A percentile compares a stretch with the other conserved stretches of the same genome.
These are phyloP conservation scores for Bombus sibiricus DNA, from an alignment of 1,140 invertebrate species.

Conservation along the genomic window DNA sequence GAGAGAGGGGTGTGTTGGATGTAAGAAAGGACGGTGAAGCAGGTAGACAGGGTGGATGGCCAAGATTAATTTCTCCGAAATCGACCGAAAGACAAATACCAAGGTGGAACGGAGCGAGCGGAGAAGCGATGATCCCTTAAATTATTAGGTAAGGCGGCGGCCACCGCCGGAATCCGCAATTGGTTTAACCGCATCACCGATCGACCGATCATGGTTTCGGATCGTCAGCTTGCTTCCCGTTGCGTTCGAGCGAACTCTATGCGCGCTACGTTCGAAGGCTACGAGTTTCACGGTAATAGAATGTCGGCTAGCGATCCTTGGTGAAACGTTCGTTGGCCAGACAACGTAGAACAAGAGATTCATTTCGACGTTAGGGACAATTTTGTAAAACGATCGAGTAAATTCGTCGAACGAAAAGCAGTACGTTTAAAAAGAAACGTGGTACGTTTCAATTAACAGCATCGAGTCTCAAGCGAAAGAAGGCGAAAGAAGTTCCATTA, in stretches of 20 bases:
- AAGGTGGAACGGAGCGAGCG: not conserved
- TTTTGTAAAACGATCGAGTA: no score
- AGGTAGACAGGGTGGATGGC: not conserved
- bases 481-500: not conserved
- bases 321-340: not conserved
- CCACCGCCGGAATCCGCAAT: not conserved
- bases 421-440: no score
- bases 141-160: not conserved
- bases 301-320: not conserved
- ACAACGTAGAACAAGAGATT: not conserved
- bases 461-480: no score
- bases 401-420: no score
- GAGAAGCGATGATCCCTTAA: slow-evolving; percentile 16
- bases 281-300: not conserved
- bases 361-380: not conserved
- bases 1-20: not conserved
- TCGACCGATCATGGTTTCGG: not conserved
- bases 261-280: not conserved
- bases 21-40: not conserved
- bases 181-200: slow-evolving; percentile 14
- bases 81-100: slow-evolving; percentile 30
- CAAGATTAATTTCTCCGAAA: slow-evolving; percentile 27
- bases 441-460: no score
- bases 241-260: no score
- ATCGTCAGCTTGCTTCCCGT: not conserved